Base-by-base conservation (phyloP, 2,888 invertebrate genomes). In the Criorhina ranunculi region DNA sequence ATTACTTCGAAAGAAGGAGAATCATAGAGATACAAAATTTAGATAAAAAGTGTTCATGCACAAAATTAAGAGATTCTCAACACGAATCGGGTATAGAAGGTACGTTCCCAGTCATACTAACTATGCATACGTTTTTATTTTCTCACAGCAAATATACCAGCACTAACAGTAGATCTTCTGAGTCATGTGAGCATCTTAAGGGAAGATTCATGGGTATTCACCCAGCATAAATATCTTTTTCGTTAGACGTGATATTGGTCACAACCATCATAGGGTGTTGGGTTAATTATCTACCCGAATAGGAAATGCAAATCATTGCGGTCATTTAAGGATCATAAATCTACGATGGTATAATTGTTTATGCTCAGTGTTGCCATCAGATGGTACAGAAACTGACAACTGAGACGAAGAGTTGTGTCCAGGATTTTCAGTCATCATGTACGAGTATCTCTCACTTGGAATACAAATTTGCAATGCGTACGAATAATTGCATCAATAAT, bases 401-500 rank as follows among this genome's bases (percentile, higher is more conserved):
- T 57, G 31, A 60, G 35, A 29, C 15, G 9, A 35, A 35, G 60
- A 29, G 8, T 17, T 11, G 19, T 24, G 15, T 19, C 31, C 9
- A 19, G 9, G 42, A 4, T 11, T 4, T 11, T 9, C 46, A 53
- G 29, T 19, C 46, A 49, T 55, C 15, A 53, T n/a, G 24, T 60
- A n/a, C n/a, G n/a, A n/a, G n/a, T n/a, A 59, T 77, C 33, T 72
- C 55, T n/a, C 51, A 12, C 37, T 62, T 6, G 33, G 70, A 73
- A 73, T 73, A 69, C 73, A 83, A 73, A 73, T 78, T n/a, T 62
- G 62, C 69, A 77, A 11, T 70, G 46, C 67, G 31, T 53, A 78
- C 66, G 67, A 79, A 75, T 85, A 79, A 85, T 85, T 85, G 67
- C 79, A 85, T 79, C 67, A 75, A 79, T 85, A 85, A 79, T 79